Evolutionary conservation across 2,113 vertebrate genomes (phyloP).

Genomic region (Ochotona curzoniae): DNA sequence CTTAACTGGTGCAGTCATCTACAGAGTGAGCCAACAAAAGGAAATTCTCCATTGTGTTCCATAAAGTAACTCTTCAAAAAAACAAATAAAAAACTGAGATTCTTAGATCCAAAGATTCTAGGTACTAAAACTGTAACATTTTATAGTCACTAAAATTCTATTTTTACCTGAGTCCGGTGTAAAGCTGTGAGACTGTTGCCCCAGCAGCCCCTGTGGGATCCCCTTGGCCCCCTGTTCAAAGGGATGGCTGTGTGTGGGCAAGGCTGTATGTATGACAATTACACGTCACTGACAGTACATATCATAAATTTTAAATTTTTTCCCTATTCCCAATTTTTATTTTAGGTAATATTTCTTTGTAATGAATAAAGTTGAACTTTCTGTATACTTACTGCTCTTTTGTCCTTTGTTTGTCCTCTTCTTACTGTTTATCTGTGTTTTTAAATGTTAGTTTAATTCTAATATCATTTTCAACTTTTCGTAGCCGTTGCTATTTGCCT

Average conservation of each 20-base stretch:
- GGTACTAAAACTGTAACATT: not conserved
- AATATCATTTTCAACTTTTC: not conserved
- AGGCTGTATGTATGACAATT: not conserved
- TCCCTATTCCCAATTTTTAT: not conserved
- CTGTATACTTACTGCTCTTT: not conserved
- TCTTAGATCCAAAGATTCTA: conserved; percentile 5
- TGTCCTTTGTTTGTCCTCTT: not conserved
- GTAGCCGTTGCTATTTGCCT: not conserved
- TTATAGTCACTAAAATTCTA: not conserved
- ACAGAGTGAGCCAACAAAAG: too few relatives aligned
- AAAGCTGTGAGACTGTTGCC: too few relatives aligned
- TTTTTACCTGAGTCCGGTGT: not conserved
- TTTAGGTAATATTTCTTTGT: conserved; percentile 35
- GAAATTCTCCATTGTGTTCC: too few relatives aligned
- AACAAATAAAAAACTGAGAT: conserved; percentile 21
- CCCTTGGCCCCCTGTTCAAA: too few relatives aligned
- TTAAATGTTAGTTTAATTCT: not conserved
- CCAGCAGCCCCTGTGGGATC: not conserved
- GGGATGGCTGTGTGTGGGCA: not conserved
- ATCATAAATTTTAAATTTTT: not conserved
- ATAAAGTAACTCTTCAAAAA: not conserved
- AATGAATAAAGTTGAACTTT: not conserved
- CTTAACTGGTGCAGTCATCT: too few relatives aligned
- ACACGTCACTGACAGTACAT: not conserved
- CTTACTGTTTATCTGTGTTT: conserved; percentile 8